Conservation (phyloP, 2,888 invertebrate genomes). For the Dryocosmus kuriphilus region DNA sequence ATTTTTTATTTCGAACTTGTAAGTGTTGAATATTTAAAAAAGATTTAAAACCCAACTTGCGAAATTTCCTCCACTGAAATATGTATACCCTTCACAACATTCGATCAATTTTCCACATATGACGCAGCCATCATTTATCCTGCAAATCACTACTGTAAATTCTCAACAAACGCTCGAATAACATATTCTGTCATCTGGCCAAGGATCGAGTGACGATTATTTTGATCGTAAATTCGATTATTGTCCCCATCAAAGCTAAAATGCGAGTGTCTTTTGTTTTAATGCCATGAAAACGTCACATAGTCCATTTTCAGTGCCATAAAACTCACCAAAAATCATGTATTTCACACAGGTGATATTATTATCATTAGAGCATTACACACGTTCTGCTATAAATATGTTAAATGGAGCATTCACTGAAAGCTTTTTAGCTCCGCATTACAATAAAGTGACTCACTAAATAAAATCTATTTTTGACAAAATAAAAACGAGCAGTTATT, state of each 20-base stretch:
- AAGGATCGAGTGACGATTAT: slow-evolving; percentile 3
- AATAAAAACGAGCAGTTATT: neutral
- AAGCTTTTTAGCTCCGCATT: slow-evolving; percentile 7
- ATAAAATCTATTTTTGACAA: neutral
- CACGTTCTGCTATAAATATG: slow-evolving; percentile 7
- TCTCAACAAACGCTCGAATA: neutral
- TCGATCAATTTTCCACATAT: neutral
- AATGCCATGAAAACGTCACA: slow-evolving; percentile 6
- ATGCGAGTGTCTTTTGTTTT: slow-evolving; percentile 8
- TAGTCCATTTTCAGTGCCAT: slow-evolving; percentile 3
- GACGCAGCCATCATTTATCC: neutral
- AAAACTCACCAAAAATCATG: slow-evolving; percentile 8
- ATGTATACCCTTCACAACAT: neutral
- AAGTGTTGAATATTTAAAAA: too few species aligned
- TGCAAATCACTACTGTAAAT: neutral
- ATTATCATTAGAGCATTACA: slow-evolving; percentile 1
- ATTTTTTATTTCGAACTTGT: too few species aligned
- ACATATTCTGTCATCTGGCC: neutral
- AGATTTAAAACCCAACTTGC: too few species aligned
- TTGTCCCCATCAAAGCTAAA: slow-evolving; percentile 12
- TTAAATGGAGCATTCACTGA: slow-evolving; percentile 2
- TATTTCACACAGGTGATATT: slow-evolving; percentile 18
- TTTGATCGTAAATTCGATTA: slow-evolving; percentile 9
- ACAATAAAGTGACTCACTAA: neutral
- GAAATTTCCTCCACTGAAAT: neutral